Evolutionary conservation across 2,888 invertebrate genomes (phyloP).

Genomic region (Incurvaria masculella): DNA sequence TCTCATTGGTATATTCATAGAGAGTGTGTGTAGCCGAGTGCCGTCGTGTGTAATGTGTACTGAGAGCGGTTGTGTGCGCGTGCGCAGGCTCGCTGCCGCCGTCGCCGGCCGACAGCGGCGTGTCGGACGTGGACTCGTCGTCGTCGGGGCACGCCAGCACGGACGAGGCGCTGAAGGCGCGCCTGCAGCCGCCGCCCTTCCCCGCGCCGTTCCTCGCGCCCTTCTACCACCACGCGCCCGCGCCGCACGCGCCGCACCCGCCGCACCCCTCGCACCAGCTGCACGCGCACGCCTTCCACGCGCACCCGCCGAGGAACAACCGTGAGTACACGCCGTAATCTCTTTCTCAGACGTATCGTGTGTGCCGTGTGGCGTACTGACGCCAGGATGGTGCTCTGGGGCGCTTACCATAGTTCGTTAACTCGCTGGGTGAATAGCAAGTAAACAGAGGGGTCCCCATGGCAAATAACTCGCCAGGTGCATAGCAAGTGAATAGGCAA

Average conservation of each 20-base stretch:
- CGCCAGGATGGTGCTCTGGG: too few relatives aligned
- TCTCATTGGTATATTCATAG: too few relatives aligned
- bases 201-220: slow-evolving; percentile 63
- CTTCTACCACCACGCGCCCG: slow-evolving; percentile 61
- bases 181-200: slow-evolving; percentile 72
- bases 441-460: too few relatives aligned
- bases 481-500: too few relatives aligned
- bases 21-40: too few relatives aligned
- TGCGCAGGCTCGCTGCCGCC: slow-evolving; percentile 88
- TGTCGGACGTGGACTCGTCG: slow-evolving; percentile 95
- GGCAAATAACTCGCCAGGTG: too few relatives aligned
- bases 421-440: too few relatives aligned
- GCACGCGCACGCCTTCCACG: slow-evolving; percentile 22
- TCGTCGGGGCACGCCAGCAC: slow-evolving; percentile 73
- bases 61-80: slow-evolving; percentile 8
- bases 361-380: too few relatives aligned
- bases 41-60: too few relatives aligned
- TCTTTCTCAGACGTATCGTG: too few relatives aligned
- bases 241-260: slow-evolving; percentile 37
- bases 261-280: slow-evolving; percentile 29
- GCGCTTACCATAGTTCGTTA: too few relatives aligned
- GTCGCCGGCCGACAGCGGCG: slow-evolving; percentile 96
- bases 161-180: slow-evolving; percentile 82
- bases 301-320: slow-evolving; percentile 35
- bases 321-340: too few relatives aligned